phyloP scores from a whole-genome alignment of 2,888 invertebrate genomes.

The Stratiomys singularior region DNA sequence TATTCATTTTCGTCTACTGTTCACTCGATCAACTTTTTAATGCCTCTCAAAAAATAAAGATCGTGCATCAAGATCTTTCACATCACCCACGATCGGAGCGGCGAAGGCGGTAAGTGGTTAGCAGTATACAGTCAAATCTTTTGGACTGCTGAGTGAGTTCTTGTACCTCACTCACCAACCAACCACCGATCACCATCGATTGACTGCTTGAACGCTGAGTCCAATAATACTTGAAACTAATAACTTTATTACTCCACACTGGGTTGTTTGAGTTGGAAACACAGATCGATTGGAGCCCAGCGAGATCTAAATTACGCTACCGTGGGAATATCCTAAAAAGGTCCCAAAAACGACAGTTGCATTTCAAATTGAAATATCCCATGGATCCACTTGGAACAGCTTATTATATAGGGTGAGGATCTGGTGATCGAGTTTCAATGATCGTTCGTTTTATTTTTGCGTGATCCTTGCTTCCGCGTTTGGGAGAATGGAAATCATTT shows the following conservation, averaged over 20 bases:
- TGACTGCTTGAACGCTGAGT: not conserved
- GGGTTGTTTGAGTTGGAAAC: not conserved
- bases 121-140: not conserved
- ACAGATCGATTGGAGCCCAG: slow-evolving; percentile 14
- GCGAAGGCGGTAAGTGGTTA: not conserved
- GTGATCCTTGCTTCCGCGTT: too few relatives aligned
- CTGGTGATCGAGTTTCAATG: too few relatives aligned
- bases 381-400: not conserved
- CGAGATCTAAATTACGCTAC: slow-evolving; percentile 25
- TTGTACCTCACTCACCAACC: slow-evolving; percentile 8
- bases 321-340: slow-evolving; percentile 49
- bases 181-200: not conserved
- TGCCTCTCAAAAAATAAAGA: slow-evolving; percentile 28
- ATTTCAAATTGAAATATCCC: slow-evolving; percentile 3
- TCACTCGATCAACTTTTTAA: slow-evolving; percentile 27
- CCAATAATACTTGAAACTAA: slow-evolving; percentile 40
- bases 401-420: not conserved
- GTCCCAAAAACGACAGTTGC: slow-evolving; percentile 44
- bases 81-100: slow-evolving; percentile 49
- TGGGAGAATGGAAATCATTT: too few relatives aligned
- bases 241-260: slow-evolving; percentile 44
- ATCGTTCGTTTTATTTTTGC: too few relatives aligned
- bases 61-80: slow-evolving; percentile 51
- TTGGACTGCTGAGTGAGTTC: slow-evolving; percentile 7
- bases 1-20: slow-evolving; percentile 23